These are phyloP conservation scores for Mycteria americana DNA, from an alignment of 2,797 vertebrate genomes.

Conservation along the genomic window DNA sequence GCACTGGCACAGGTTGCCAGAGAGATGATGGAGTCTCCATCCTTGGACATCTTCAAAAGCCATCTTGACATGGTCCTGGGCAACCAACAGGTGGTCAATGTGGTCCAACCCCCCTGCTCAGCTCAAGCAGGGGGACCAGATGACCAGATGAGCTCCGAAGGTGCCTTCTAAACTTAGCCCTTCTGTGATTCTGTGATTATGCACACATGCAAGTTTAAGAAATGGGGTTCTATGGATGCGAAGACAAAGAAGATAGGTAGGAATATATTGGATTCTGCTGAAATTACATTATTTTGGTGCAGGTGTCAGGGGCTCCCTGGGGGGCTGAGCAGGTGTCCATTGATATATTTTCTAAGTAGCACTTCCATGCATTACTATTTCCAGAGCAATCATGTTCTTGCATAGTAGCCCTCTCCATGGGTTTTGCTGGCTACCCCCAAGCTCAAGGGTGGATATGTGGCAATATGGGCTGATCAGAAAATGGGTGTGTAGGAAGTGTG, in stretches of 20 bases:
- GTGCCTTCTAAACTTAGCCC: neutral
- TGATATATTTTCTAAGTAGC: neutral
- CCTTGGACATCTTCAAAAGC: neutral
- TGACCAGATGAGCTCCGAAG: neutral
- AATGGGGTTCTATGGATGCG: neutral
- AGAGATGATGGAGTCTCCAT: too few relatives aligned
- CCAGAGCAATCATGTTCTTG: neutral
- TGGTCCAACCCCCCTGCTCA: neutral
- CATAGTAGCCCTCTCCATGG: neutral
- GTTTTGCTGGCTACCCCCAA: neutral
- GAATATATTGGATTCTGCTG: neutral
- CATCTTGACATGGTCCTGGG: too few relatives aligned
- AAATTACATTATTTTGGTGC: neutral
- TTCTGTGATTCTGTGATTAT: neutral
- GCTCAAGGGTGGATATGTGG: neutral
- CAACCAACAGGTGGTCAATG: neutral
- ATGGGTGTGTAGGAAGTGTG: neutral
- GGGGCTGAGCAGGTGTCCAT: rapidly evolving
- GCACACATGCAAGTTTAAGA: neutral
- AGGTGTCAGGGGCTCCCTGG: neutral
- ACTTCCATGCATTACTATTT: neutral
- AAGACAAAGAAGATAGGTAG: neutral
- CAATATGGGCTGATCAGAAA: neutral
- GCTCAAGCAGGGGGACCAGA: neutral
- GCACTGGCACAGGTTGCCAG: too few relatives aligned